Conservation (phyloP, 2,888 invertebrate genomes). For the Margaritifera margaritifera region DNA sequence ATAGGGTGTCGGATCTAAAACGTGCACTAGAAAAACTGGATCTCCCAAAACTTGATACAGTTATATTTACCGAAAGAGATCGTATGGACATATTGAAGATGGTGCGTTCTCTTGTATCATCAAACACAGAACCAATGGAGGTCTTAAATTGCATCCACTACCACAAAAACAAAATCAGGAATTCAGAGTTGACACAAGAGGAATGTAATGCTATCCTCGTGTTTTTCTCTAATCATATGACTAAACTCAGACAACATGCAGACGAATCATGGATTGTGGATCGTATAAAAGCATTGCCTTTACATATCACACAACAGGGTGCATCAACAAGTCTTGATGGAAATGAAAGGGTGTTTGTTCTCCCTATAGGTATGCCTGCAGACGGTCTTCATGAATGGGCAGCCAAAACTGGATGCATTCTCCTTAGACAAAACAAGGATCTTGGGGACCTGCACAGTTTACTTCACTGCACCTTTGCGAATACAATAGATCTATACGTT, state of each 20-base stretch:
- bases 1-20: no score
- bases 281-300: conserved; percentile 7
- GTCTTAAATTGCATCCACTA: conserved; percentile 5
- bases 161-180: background rate
- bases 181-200: background rate
- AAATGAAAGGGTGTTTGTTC: conserved; percentile 9
- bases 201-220: conserved; percentile 2
- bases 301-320: conserved; percentile 10
- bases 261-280: background rate
- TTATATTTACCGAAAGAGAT: no score
- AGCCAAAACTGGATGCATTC: conserved; percentile 1
- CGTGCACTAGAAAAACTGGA: no score
- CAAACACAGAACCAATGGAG: conserved; percentile 1
- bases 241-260: background rate
- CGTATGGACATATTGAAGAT: no score
- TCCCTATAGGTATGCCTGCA: conserved; percentile 23
- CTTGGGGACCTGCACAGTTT: background rate
- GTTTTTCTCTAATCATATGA: background rate
- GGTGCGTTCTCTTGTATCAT: background rate
- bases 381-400: conserved; percentile 30
- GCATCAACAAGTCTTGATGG: conserved; percentile 1
- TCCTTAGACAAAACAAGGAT: conserved; percentile 13
- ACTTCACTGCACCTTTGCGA: background rate
- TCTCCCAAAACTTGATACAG: no score
- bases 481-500: conserved; percentile 3